Percentiles rank a stretch among this genome's conserved stretches.
Evolutionary conservation across 2,113 vertebrate genomes (phyloP).

Genomic region (Excalfactoria chinensis): DNA sequence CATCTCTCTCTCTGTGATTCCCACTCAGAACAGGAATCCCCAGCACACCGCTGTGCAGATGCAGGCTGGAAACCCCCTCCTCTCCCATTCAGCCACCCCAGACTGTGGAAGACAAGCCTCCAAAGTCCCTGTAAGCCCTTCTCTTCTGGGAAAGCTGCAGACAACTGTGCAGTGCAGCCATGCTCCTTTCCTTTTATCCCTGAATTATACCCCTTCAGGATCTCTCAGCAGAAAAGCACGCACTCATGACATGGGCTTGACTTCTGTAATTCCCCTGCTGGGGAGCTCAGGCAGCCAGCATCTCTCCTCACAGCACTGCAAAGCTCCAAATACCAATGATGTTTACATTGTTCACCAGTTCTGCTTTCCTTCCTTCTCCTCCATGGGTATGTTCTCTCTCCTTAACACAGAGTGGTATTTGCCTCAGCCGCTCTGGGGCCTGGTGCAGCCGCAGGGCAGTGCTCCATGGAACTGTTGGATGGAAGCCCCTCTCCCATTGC

Average conservation of each 20-base stretch:
- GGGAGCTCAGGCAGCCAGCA: rapidly evolving
- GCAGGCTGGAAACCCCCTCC: not conserved
- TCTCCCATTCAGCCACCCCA: not conserved
- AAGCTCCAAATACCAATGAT: not conserved
- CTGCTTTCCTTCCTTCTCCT: not conserved
- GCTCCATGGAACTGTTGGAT: not conserved
- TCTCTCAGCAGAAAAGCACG: not conserved
- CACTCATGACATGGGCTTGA: not conserved
- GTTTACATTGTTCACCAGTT: not conserved
- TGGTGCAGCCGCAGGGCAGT: not conserved
- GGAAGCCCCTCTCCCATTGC: not conserved
- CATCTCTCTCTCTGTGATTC: not conserved
- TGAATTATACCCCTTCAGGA: not conserved
- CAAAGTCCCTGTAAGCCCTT: not conserved
- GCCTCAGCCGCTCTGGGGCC: rapidly evolving
- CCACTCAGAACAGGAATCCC: not conserved
- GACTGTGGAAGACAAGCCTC: not conserved
- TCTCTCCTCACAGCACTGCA: not conserved
- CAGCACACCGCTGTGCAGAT: not conserved
- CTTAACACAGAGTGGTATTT: not conserved
- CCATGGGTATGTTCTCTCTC: not conserved
- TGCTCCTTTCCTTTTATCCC: not conserved
- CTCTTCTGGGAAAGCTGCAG: not conserved
- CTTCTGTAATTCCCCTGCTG: not conserved
- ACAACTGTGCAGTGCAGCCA: not conserved